A percentile compares a stretch with the other conserved stretches of the same genome.
phyloP scores from a whole-genome alignment of 1,140 invertebrate species.

The Drosophila pachea region DNA sequence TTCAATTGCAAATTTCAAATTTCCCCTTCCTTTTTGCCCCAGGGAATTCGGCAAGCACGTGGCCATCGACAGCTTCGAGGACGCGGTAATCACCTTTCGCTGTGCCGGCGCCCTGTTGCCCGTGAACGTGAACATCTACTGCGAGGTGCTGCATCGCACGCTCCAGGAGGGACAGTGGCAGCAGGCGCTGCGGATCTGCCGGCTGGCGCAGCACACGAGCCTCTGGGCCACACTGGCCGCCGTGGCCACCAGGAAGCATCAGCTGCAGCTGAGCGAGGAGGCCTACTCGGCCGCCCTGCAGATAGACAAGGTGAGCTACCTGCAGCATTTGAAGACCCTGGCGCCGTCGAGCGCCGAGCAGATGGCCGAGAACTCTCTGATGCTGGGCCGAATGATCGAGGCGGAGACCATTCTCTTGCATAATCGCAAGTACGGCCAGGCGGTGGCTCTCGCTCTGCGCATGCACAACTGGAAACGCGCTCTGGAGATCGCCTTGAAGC shows the following conservation, averaged over 20 bases:
- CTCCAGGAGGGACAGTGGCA: slow-evolving; percentile 74
- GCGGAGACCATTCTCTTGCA: slow-evolving; percentile 91
- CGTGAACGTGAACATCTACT: slow-evolving; percentile 69
- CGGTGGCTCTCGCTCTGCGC: slow-evolving; percentile 89
- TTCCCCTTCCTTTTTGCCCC: background rate
- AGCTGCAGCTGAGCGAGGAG: slow-evolving; percentile 91
- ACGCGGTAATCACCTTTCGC: slow-evolving; percentile 80
- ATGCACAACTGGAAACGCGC: slow-evolving; percentile 94
- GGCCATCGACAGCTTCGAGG: slow-evolving; percentile 88
- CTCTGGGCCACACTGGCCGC: slow-evolving; percentile 94
- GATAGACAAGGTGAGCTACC: slow-evolving; percentile 93
- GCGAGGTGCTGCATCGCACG: slow-evolving; percentile 70
- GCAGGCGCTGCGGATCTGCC: slow-evolving; percentile 70
- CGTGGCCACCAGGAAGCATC: slow-evolving; percentile 87
- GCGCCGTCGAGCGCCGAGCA: slow-evolving; percentile 81
- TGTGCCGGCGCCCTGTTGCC: slow-evolving; percentile 68
- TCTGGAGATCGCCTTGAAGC: slow-evolving; percentile 89
- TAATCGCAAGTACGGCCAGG: slow-evolving; percentile 86
- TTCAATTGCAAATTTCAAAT: too few relatives aligned
- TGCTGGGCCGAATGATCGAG: slow-evolving; percentile 88
- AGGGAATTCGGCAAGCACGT: slow-evolving; percentile 83
- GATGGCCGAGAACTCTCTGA: slow-evolving; percentile 88
- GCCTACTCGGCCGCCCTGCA: slow-evolving; percentile 94
- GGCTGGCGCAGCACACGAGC: slow-evolving; percentile 83
- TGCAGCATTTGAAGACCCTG: slow-evolving; percentile 87